Percentiles rank a stretch among this genome's conserved stretches.
Evolutionary conservation across 2,113 vertebrate species (phyloP).

Genomic region (Peromyscus maniculatus): DNA sequence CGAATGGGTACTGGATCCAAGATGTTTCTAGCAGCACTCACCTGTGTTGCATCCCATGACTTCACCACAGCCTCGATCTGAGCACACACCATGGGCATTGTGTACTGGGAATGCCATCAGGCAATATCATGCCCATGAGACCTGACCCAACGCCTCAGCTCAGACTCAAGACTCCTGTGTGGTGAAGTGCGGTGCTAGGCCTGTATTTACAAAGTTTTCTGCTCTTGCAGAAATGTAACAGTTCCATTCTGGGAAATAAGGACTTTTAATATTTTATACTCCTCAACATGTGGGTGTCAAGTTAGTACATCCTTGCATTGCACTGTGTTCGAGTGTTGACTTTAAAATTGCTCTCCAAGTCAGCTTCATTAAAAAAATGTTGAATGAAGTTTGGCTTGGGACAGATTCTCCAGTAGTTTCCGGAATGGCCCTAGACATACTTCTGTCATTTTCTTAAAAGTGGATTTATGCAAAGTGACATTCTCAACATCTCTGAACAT

Average conservation of each 20-base stretch:
- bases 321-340: background rate
- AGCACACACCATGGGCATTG: background rate
- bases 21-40: background rate
- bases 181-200: background rate
- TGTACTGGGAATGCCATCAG: background rate
- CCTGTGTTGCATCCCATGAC: background rate
- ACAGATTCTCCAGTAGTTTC: background rate
- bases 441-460: background rate
- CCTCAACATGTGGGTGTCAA: background rate
- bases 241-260: background rate
- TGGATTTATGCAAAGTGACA: background rate
- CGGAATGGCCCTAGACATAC: background rate
- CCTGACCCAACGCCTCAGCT: no score
- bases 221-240: background rate
- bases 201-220: background rate
- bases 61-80: background rate
- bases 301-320: background rate
- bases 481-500: background rate
- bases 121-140: rapidly evolving
- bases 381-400: background rate
- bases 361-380: background rate
- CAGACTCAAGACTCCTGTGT: background rate
- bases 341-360: background rate
- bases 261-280: background rate
- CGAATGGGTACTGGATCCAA: background rate